Conservation (phyloP, 2,888 invertebrate species). For the Oxycera nigricornis region DNA sequence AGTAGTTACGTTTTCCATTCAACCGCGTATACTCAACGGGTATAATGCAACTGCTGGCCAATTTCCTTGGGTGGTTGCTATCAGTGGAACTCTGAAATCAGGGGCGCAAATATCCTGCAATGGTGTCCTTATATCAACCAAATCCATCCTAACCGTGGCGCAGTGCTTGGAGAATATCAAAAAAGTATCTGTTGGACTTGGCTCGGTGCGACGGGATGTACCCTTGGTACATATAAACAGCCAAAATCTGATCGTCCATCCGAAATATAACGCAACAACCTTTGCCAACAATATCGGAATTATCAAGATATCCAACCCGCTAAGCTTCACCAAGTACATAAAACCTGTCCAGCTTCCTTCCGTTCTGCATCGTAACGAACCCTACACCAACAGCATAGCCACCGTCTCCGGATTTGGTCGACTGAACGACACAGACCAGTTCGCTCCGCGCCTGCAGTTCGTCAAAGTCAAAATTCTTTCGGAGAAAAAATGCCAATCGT, state of each 20-base stretch:
- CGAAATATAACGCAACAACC: conserved; percentile 4
- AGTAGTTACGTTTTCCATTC: background rate
- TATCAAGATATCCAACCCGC: background rate
- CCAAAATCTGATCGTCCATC: conserved; percentile 2
- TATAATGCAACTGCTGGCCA: conserved; percentile 24
- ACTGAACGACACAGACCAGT: background rate
- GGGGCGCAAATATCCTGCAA: conserved; percentile 5
- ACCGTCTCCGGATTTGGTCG: conserved; percentile 23
- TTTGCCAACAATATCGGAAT: conserved; percentile 34
- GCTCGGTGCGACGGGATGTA: conserved; percentile 19
- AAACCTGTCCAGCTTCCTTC: conserved; percentile 14
- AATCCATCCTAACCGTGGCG: conserved; percentile 26
- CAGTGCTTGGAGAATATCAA: conserved; percentile 36
- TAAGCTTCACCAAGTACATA: conserved; percentile 16
- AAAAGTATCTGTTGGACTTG: background rate
- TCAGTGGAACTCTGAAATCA: background rate
- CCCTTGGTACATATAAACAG: conserved; percentile 8
- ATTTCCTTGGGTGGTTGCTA: conserved; percentile 31
- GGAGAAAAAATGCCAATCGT: conserved; percentile 20
- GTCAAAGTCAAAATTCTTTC: conserved; percentile 30
- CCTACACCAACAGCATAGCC: background rate
- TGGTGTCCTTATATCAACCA: conserved; percentile 29
- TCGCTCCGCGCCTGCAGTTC: background rate
- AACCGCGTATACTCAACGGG: conserved; percentile 39
- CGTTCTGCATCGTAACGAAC: background rate